phyloP scores from a whole-genome alignment of 2,797 vertebrate genomes.

The Eutrigla gurnardus region DNA sequence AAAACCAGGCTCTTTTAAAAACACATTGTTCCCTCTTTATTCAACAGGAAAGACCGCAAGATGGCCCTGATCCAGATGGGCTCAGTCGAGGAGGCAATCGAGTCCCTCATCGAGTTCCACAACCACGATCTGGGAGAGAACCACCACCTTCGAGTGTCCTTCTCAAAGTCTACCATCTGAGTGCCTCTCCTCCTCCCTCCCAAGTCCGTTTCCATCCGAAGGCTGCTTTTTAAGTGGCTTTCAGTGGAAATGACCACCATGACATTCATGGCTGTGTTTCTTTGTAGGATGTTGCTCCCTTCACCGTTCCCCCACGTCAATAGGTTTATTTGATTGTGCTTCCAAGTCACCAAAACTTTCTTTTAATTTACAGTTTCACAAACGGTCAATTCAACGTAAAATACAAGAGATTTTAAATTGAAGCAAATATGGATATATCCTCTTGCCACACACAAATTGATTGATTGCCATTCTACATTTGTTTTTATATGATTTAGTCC shows the following conservation, averaged over 20 bases:
- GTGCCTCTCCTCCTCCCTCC: constrained; percentile 67
- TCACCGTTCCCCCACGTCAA: neutral
- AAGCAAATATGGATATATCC: neutral
- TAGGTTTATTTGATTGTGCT: constrained; percentile 11
- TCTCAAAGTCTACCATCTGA: constrained; percentile 97
- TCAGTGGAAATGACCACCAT: constrained; percentile 52
- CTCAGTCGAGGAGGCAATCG: constrained; percentile 95
- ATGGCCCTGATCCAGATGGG: constrained; percentile 99
- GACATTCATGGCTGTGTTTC: constrained; percentile 49
- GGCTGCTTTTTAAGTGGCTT: constrained; percentile 40
- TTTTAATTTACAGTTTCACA: neutral
- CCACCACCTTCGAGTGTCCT: constrained; percentile 95
- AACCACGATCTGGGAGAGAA: constrained; percentile 98
- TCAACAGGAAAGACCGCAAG: constrained; percentile 93
- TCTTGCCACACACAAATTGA: neutral
- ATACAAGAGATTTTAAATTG: constrained; percentile 11
- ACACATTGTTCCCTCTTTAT: neutral
- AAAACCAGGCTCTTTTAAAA: neutral
- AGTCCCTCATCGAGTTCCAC: constrained; percentile 95
- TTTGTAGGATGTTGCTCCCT: constrained; percentile 54
- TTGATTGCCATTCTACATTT: neutral
- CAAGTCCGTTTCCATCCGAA: constrained; percentile 49
- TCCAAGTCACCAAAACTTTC: neutral
- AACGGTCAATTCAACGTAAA: neutral
- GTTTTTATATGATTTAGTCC: neutral